Base-by-base conservation (phyloP, 1,140 invertebrate species). In the Andricus grossulariae region DNA sequence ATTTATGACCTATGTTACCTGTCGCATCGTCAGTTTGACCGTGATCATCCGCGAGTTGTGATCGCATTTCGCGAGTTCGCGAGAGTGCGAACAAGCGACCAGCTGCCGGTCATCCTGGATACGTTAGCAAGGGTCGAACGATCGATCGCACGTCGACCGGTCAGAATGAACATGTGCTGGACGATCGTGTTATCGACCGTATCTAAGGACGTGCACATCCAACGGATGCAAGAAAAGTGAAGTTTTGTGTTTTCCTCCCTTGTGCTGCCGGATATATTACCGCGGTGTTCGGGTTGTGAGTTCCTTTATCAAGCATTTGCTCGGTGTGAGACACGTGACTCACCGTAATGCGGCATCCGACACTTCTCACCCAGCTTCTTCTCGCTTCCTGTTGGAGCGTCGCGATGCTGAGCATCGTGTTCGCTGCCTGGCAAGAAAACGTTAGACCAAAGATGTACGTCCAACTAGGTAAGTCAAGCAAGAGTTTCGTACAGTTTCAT, bases 371-470 rank as follows among this genome's bases (percentile, higher is more conserved):
- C 73, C 80, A 80, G 74, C 76, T 79, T 21, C 76, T 82, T 80
- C 76, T 86, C 77, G 78, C 73, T 72, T 79, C 83, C 72, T 82
- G 80, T 79, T 84, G 78, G 73, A 83, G 82, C 82, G 81, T 86
- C 71, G 83, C 82, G 84, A 83, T 84, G 66, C 75, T 87, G 71
- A 83, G 88, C 74, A 54, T 86, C 51, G 83, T 83, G 13, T 77
- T 89, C 51, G 91, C 90, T 12, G 94, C 95, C 83, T 96, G 95
- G 96, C 96, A 97, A 94, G 95, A 96, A 91, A 96, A 96, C 91
- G 94, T 96, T 90, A 93, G 95, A 92, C 95, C 96, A 84, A 96
- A 96, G 94, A 95, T 96, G 93, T 96, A 95, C 93, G 95, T 96
- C 89, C 95, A 96, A 93, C 93, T 96, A 94, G 96, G 96, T 97